These are phyloP conservation scores for Drosophila eugracilis DNA, from an alignment of 1,140 invertebrate species.

Conservation along the genomic window DNA sequence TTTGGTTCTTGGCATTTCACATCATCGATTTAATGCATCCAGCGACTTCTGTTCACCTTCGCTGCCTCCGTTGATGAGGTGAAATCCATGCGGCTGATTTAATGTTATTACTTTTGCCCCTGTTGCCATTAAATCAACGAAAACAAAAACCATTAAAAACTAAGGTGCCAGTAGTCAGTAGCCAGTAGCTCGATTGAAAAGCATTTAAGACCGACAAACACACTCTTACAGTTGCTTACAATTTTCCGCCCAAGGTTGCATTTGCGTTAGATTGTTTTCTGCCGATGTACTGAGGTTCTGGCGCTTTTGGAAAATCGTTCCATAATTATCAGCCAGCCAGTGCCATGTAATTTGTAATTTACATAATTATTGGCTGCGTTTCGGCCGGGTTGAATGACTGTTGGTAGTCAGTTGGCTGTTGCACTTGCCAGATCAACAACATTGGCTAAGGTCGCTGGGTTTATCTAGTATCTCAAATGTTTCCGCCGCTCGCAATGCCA, in stretches of 20 bases:
- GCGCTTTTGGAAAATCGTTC: slow-evolving; percentile 76
- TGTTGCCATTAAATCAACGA: slow-evolving; percentile 40
- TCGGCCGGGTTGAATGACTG: slow-evolving; percentile 45
- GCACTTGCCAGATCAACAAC: slow-evolving; percentile 60
- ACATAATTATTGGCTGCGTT: slow-evolving; percentile 71
- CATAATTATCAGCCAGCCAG: slow-evolving; percentile 71
- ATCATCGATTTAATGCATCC: slow-evolving; percentile 80
- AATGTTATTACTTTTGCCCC: slow-evolving; percentile 48
- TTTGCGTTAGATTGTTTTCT: slow-evolving; percentile 61
- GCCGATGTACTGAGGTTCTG: slow-evolving; percentile 41
- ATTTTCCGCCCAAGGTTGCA: slow-evolving; percentile 66
- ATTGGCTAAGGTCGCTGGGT: slow-evolving; percentile 63
- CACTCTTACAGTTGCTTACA: slow-evolving; percentile 36
- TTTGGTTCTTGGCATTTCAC: slow-evolving; percentile 66
- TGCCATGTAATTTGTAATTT: slow-evolving; percentile 79
- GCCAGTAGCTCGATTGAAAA: slow-evolving; percentile 56
- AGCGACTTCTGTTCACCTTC: slow-evolving; percentile 65
- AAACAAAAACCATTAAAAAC: slow-evolving; percentile 15
- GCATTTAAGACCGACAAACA: slow-evolving; percentile 64
- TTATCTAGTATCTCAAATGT: slow-evolving; percentile 39
- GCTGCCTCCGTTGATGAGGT: slow-evolving; percentile 79
- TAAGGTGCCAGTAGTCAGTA: background rate
- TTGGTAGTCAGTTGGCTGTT: slow-evolving; percentile 2
- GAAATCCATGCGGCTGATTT: slow-evolving; percentile 64
- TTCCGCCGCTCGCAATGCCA: slow-evolving; percentile 50